A percentile compares a stretch with the other conserved stretches of the same genome.
Conservation (phyloP, 2,888 invertebrate species). For the Antheraea yamamai region DNA sequence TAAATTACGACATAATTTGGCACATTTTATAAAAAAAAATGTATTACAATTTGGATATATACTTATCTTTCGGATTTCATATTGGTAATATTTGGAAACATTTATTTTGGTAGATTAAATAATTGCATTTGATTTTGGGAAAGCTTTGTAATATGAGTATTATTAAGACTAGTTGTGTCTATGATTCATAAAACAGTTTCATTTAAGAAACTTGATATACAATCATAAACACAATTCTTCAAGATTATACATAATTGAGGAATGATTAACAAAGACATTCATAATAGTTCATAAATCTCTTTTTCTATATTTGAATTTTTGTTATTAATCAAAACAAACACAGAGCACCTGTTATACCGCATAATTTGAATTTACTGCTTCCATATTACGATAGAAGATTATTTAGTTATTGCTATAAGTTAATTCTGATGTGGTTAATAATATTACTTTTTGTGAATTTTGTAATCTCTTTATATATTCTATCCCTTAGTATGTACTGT, state of each 20-base stretch:
- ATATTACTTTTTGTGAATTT: constrained; percentile 66
- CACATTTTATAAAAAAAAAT: constrained; percentile 60
- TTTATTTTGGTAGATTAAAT: constrained; percentile 21
- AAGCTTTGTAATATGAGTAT: background rate
- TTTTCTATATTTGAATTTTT: background rate
- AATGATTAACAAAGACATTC: background rate
- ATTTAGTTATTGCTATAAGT: constrained; percentile 25
- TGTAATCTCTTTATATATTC: constrained; percentile 66
- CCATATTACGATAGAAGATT: constrained; percentile 22
- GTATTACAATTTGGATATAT: constrained; percentile 59
- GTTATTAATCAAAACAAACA: constrained; percentile 13
- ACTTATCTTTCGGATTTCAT: constrained; percentile 45
- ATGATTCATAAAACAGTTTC: background rate
- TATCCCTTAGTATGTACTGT: constrained; percentile 74
- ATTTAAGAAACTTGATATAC: background rate
- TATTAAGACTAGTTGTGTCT: background rate
- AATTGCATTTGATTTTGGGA: constrained; percentile 1
- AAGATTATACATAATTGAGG: background rate
- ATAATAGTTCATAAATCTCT: background rate
- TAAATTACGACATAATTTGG: constrained; percentile 58
- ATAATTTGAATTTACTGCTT: constrained; percentile 47
- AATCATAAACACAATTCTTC: background rate
- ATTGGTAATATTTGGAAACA: constrained; percentile 53
- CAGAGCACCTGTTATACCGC: constrained; percentile 55
- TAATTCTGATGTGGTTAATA: constrained; percentile 18